Percentiles rank a stretch among this genome's conserved stretches.
These are phyloP conservation scores for Craseonycteris thonglongyai DNA, from an alignment of 2,113 vertebrate genomes.

Conservation along the genomic window DNA sequence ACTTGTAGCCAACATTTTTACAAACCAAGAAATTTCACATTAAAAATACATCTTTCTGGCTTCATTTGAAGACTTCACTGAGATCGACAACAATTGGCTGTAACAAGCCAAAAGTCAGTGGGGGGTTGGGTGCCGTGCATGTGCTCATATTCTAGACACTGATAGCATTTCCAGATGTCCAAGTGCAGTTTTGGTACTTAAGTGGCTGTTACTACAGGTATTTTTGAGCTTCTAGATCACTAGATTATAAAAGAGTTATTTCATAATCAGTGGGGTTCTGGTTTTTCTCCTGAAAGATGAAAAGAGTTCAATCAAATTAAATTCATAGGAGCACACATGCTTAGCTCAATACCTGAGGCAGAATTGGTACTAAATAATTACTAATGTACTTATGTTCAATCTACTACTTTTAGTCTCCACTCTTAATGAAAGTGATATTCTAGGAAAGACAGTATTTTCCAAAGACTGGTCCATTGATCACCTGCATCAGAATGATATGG, in stretches of 20 bases:
- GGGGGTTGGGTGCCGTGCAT: rapidly evolving
- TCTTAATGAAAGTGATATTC: background rate
- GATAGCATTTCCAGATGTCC: background rate
- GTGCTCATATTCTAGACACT: background rate
- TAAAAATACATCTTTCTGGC: background rate
- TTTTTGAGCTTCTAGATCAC: background rate
- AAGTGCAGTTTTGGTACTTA: background rate
- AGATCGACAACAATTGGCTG: background rate
- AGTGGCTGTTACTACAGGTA: background rate
- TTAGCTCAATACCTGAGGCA: background rate
- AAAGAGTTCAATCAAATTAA: background rate
- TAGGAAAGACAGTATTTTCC: background rate
- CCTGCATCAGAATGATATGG: background rate
- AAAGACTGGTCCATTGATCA: background rate
- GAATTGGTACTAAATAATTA: background rate
- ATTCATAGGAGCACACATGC: background rate
- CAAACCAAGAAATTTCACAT: background rate
- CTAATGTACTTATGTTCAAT: background rate
- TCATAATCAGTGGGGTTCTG: background rate
- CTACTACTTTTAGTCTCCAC: background rate
- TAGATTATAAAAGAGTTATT: background rate
- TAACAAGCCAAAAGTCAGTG: background rate
- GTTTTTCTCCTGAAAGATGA: background rate
- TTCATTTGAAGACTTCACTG: background rate
- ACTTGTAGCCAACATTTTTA: background rate